These are phyloP conservation scores for Anguilla pacifica DNA, from an alignment of 2,797 vertebrate species.

Conservation along the genomic window DNA sequence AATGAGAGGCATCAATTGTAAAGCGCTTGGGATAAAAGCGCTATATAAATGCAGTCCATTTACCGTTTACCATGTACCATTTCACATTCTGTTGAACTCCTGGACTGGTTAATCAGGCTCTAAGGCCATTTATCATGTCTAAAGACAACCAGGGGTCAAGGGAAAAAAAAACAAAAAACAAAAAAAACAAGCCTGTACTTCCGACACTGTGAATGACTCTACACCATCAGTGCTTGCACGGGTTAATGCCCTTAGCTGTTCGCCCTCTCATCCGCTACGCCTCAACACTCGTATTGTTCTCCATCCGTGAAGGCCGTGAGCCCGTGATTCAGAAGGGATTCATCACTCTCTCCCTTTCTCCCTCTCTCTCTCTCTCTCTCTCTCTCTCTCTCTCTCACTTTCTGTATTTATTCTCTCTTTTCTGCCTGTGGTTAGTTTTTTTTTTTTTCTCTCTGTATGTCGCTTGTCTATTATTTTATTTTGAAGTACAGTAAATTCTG, in stretches of 20 bases:
- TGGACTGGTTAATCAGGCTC: background rate
- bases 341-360: background rate
- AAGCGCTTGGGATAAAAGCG: no score
- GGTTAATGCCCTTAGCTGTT: background rate
- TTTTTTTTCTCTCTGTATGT: no score
- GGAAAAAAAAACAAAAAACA: background rate
- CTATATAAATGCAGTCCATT: no score
- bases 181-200: background rate
- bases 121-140: background rate
- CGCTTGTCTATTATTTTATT: no score
- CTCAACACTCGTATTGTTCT: background rate
- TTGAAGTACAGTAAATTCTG: no score
- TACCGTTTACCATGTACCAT: background rate
- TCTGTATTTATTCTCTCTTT: no score
- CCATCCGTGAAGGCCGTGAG: background rate
- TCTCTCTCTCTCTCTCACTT: background rate
- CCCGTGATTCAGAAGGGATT: constrained; percentile 2
- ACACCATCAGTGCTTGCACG: background rate
- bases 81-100: background rate
- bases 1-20: no score
- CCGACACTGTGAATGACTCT: background rate
- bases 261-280: background rate
- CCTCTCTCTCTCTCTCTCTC: background rate
- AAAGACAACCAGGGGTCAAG: background rate
- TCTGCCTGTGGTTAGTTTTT: no score